Base-by-base conservation (phyloP, 1,140 invertebrate genomes). In the Delia radicum region DNA sequence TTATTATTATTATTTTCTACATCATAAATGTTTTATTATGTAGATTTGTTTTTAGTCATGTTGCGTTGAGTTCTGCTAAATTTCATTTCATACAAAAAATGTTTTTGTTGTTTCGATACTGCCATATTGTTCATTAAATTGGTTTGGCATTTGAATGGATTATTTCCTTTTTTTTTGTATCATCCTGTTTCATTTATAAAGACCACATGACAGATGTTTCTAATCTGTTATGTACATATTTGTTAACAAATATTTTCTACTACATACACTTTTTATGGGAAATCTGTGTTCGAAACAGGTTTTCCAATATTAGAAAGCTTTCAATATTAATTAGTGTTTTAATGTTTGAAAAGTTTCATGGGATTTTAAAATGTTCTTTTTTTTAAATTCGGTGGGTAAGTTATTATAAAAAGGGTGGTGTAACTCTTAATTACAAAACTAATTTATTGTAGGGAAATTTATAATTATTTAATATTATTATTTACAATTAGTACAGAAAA, bases 11-110 rank as follows among this genome's bases (percentile, higher is more conserved):
- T 27, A 65, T n/a, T 65, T 65, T 65, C n/a, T 13, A 65, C 27
- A 65, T 65, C 62, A 65, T 65, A 65, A 65, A 65, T 65, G 62
- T 65, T 65, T 65, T 65, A 65, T 65, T 65, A 65, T 65, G 62
- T 27, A 65, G 28, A 65, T 65, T 28, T 27, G 62, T n/a, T 65
- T n/a, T n/a, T n/a, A n/a, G n/a, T n/a, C n/a, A 61, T 65, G 13
- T 27, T 65, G 62, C 5, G n/a, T 29, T 65, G 13, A 65, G 15
- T 63, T 27, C 0, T 27, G 24, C 3, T 10, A 6, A 4, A 27
- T 27, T n/a, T 27, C 24, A 1, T 27, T 8, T n/a, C n/a, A n/a
- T n/a, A n/a, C n/a, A n/a, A n/a, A n/a, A n/a, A n/a, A n/a, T n/a
- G n/a, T 42, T 42, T 42, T 42, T 15, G 27, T 65, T 65, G 28